Evolutionary conservation across 2,113 vertebrate genomes (phyloP).

Genomic region (Mus musculus): DNA sequence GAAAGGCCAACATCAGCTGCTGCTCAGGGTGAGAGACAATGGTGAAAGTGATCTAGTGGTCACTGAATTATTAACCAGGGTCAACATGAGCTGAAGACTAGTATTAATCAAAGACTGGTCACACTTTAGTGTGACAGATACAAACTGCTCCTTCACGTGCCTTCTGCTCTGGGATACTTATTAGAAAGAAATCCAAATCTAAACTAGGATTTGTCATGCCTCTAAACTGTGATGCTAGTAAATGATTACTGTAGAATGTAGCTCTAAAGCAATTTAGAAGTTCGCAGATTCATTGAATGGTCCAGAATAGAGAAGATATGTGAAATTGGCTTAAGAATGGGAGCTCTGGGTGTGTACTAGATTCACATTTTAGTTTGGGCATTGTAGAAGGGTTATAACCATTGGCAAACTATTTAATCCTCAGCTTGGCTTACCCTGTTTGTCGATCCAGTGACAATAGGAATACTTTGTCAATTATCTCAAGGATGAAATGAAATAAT

Average conservation of each 20-base stretch:
- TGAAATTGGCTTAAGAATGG: not conserved
- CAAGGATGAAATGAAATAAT: constrained; percentile 16
- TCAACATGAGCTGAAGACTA: not conserved
- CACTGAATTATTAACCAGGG: constrained; percentile 16
- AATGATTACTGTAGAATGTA: not conserved
- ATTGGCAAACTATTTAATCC: not conserved
- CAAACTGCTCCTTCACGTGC: not conserved
- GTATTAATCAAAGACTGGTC: constrained; percentile 1
- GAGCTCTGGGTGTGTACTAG: not conserved
- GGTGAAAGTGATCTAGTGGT: not conserved
- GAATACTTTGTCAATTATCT: not conserved
- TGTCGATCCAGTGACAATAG: not conserved
- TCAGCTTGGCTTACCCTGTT: not conserved
- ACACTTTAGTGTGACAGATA: not conserved
- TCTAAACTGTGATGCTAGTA: not conserved
- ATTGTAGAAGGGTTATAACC: not conserved
- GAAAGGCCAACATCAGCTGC: not conserved
- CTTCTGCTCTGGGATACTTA: not conserved
- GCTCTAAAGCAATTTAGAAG: not conserved
- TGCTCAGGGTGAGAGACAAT: not conserved
- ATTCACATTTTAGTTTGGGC: not conserved
- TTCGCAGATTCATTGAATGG: not conserved
- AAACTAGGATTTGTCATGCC: not conserved
- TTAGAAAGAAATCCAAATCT: not conserved
- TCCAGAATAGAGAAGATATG: not conserved